phyloP scores from a whole-genome alignment of 1,140 invertebrate species.

The Ectropis grisescens region DNA sequence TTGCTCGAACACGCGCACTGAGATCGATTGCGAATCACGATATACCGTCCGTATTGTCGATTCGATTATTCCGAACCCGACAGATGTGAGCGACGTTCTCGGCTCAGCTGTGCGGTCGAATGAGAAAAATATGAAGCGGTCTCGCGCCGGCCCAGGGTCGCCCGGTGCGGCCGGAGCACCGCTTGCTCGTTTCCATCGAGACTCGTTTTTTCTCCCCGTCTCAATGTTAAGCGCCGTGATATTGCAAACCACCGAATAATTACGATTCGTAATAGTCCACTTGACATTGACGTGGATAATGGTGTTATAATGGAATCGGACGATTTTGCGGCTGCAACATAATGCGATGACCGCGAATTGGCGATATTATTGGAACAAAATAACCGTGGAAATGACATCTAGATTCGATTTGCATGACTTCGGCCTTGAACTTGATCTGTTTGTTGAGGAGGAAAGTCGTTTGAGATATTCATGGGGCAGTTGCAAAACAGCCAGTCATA shows the following conservation, averaged over 20 bases:
- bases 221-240: constrained; percentile 23
- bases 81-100: no score
- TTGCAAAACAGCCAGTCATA: constrained; percentile 22
- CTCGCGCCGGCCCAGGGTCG: constrained; percentile 47
- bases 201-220: constrained; percentile 30
- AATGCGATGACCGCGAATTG: no score
- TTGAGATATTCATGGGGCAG: constrained; percentile 21
- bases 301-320: no score
- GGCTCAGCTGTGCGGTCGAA: constrained; percentile 13
- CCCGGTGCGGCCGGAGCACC: constrained; percentile 28
- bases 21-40: neutral
- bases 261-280: neutral
- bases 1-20: neutral
- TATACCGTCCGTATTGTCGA: neutral
- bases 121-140: constrained; percentile 25
- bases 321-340: no score
- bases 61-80: no score
- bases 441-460: constrained; percentile 6
- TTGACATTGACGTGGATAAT: neutral
- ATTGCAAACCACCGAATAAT: constrained; percentile 11
- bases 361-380: no score
- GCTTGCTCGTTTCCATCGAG: constrained; percentile 17
- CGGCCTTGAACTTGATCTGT: no score
- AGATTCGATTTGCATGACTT: no score
- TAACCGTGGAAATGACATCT: no score